Percentiles rank a stretch among this genome's conserved stretches.
phyloP scores from a whole-genome alignment of 37 sponge, comb jelly and placozoan species.

The Agelas oroides region DNA sequence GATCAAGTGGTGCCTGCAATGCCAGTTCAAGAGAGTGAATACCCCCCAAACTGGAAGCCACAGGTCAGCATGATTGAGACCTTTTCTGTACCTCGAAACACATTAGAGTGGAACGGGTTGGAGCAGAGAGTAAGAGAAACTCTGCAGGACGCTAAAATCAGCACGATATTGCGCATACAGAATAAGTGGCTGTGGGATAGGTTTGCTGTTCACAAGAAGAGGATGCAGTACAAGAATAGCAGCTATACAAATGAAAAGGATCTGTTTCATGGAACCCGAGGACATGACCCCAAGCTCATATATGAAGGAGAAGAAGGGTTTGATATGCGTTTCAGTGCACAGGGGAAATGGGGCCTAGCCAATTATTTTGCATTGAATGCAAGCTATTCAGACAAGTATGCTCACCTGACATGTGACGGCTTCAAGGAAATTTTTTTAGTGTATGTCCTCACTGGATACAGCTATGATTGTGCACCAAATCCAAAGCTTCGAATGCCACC shows the following conservation, averaged over 20 bases:
- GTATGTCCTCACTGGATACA: conserved; percentile 80
- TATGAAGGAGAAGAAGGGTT: conserved; percentile 82
- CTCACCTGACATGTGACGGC: conserved; percentile 27
- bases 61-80: conserved; percentile 37
- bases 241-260: conserved; percentile 67
- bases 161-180: conserved; percentile 66
- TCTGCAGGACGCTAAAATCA: conserved; percentile 27
- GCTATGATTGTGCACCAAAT: conserved; percentile 40
- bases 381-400: conserved; percentile 80
- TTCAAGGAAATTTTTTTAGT: conserved; percentile 72
- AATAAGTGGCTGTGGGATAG: conserved; percentile 83
- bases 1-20: too few species aligned
- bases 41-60: conserved; percentile 62
- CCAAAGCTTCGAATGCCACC: conserved; percentile 77
- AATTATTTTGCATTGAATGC: conserved; percentile 93
- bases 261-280: conserved; percentile 84
- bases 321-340: conserved; percentile 77
- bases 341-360: conserved; percentile 87
- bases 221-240: conserved; percentile 66
- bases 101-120: conserved; percentile 57
- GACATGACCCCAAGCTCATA: conserved; percentile 67
- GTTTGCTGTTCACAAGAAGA: conserved; percentile 57
- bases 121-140: conserved; percentile 47
- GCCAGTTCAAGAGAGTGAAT: not conserved
- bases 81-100: conserved; percentile 17